These are phyloP conservation scores for Drosophila kurseongensis DNA, from an alignment of 1,140 invertebrate genomes.

Conservation along the genomic window DNA sequence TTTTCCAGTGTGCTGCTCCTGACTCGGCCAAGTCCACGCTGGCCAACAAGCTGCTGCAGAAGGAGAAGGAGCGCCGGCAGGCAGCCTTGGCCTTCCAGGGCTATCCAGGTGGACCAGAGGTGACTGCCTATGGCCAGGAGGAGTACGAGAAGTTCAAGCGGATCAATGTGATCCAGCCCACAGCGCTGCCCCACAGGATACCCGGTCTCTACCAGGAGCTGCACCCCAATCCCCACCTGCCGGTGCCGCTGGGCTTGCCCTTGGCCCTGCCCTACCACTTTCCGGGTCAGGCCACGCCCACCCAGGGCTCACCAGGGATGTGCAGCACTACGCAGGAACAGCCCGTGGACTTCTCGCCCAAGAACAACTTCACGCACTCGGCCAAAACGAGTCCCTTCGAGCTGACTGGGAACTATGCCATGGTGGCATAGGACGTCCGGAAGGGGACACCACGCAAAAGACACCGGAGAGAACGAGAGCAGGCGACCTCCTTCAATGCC, in stretches of 20 bases:
- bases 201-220: slow-evolving; percentile 46
- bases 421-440: slow-evolving; percentile 62
- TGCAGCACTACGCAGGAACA: slow-evolving; percentile 84
- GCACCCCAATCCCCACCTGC: slow-evolving; percentile 13
- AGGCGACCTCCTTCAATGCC: not conserved
- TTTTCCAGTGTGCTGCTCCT: slow-evolving; percentile 4
- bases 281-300: not conserved
- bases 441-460: slow-evolving; percentile 35
- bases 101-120: slow-evolving; percentile 18
- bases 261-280: slow-evolving; percentile 24
- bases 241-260: not conserved
- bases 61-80: slow-evolving; percentile 69
- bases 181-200: slow-evolving; percentile 42
- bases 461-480: slow-evolving; percentile 46
- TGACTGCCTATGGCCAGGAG: slow-evolving; percentile 36
- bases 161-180: slow-evolving; percentile 67
- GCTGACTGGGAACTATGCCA: slow-evolving; percentile 80
- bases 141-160: slow-evolving; percentile 69
- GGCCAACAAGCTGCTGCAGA: slow-evolving; percentile 76
- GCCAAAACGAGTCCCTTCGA: slow-evolving; percentile 83
- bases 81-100: slow-evolving; percentile 43
- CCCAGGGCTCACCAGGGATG: not conserved
- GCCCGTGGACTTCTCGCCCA: slow-evolving; percentile 86
- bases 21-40: slow-evolving; percentile 77
- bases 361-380: slow-evolving; percentile 83